phyloP scores from a whole-genome alignment of 2,797 vertebrate species.

The Melanotaenia boesemani region DNA sequence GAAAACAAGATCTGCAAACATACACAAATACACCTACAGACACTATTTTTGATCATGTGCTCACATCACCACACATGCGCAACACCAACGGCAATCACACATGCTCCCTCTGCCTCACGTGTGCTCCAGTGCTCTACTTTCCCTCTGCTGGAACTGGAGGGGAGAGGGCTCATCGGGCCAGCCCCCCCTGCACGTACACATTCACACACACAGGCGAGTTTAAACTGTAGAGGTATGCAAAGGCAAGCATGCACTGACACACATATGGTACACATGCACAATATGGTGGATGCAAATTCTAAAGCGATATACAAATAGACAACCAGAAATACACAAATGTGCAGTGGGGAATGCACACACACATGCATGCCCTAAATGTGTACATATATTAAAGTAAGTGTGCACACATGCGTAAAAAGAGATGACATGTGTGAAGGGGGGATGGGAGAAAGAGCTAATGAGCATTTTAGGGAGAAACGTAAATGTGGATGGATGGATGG shows the following conservation, averaged over 20 bases:
- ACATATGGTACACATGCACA: not conserved
- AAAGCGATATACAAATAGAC: not conserved
- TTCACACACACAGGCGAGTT: not conserved
- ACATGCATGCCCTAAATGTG: not conserved
- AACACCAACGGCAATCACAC: constrained; percentile 57
- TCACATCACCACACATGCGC: constrained; percentile 60
- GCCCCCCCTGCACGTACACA: constrained; percentile 4
- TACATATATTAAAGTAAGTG: constrained; percentile 4
- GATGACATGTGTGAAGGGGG: not conserved
- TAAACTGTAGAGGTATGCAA: not conserved
- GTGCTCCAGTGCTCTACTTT: constrained; percentile 81
- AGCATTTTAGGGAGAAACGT: not conserved
- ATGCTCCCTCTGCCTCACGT: constrained; percentile 68
- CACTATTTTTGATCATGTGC: constrained; percentile 55
- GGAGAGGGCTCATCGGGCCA: constrained; percentile 48
- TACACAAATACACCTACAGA: constrained; percentile 27
- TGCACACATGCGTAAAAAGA: constrained; percentile 6
- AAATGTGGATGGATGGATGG: too few relatives aligned
- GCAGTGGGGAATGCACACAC: not conserved
- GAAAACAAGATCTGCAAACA: constrained; percentile 34
- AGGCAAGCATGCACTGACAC: constrained; percentile 4
- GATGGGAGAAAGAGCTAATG: not conserved
- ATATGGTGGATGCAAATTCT: not conserved
- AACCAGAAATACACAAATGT: not conserved
- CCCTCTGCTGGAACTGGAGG: constrained; percentile 48